phyloP scores from a whole-genome alignment of 2,888 invertebrate genomes.

The Baronia brevicornis region DNA sequence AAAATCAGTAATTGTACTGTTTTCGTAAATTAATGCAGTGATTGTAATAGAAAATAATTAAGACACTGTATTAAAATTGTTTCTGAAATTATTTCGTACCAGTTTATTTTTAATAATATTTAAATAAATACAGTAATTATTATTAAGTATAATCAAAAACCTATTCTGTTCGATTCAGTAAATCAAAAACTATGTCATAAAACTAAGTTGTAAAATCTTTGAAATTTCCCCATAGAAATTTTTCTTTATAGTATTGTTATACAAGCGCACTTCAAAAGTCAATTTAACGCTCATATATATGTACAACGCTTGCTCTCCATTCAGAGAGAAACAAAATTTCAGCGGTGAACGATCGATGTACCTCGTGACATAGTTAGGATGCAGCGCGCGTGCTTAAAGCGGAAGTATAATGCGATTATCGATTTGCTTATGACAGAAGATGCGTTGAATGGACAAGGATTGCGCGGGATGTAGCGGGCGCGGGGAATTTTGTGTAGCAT shows the following conservation, averaged over 20 bases:
- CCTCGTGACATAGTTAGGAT: constrained; percentile 54
- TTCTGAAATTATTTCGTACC: too few relatives aligned
- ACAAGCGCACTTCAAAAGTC: too few relatives aligned
- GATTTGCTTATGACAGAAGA: constrained; percentile 73
- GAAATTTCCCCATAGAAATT: too few relatives aligned
- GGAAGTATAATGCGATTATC: constrained; percentile 74
- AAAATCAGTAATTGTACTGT: too few relatives aligned
- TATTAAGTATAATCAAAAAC: background rate
- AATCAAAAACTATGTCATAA: too few relatives aligned
- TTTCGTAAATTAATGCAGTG: too few relatives aligned
- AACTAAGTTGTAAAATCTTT: constrained; percentile 3
- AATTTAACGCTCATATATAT: constrained; percentile 2
- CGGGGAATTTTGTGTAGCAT: constrained; percentile 25
- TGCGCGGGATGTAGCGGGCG: constrained; percentile 26
- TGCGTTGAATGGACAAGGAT: constrained; percentile 69
- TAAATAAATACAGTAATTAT: too few relatives aligned
- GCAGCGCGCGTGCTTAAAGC: constrained; percentile 65
- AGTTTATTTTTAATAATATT: too few relatives aligned
- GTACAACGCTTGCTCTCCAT: constrained; percentile 17
- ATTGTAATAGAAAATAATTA: too few relatives aligned
- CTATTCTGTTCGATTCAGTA: background rate
- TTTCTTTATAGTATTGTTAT: too few relatives aligned
- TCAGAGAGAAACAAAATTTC: constrained; percentile 13
- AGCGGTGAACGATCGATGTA: constrained; percentile 26
- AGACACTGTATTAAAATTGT: too few relatives aligned